These are phyloP conservation scores for Panagrolaimus sp. DNA, from an alignment of 1,140 invertebrate species.

Conservation along the genomic window DNA sequence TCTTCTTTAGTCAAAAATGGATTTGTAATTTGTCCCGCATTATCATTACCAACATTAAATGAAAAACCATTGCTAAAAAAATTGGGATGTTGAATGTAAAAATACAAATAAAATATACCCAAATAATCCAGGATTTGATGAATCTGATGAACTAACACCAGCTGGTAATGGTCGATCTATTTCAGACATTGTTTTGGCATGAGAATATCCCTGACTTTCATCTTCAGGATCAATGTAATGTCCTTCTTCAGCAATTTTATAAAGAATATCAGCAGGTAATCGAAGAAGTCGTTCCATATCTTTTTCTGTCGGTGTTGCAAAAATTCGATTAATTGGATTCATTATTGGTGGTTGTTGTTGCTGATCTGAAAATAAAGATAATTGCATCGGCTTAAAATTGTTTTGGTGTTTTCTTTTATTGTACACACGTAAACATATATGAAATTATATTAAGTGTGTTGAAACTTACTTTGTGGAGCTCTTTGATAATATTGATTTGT, in stretches of 20 bases:
- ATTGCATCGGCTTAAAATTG: not conserved
- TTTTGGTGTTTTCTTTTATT: no score
- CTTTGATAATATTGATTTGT: not conserved
- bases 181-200: not conserved
- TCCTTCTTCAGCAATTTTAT: conserved; percentile 1
- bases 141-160: not conserved
- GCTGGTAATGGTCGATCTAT: not conserved
- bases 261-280: conserved; percentile 7
- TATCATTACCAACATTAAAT: not conserved
- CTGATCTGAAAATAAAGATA: no score
- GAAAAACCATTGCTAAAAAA: conserved; percentile 8
- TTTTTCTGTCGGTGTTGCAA: conserved; percentile 2
- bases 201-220: not conserved
- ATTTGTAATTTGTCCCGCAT: not conserved
- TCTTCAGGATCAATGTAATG: conserved; percentile 9
- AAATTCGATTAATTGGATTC: not conserved
- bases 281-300: conserved; percentile 4
- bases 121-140: not conserved
- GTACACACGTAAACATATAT: no score
- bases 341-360: not conserved
- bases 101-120: not conserved
- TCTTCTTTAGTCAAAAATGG: not conserved
- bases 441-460: no score
- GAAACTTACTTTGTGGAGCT: not conserved
- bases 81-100: not conserved